Base-by-base conservation (phyloP, 2,888 invertebrate genomes). In the Apeira syringaria region DNA sequence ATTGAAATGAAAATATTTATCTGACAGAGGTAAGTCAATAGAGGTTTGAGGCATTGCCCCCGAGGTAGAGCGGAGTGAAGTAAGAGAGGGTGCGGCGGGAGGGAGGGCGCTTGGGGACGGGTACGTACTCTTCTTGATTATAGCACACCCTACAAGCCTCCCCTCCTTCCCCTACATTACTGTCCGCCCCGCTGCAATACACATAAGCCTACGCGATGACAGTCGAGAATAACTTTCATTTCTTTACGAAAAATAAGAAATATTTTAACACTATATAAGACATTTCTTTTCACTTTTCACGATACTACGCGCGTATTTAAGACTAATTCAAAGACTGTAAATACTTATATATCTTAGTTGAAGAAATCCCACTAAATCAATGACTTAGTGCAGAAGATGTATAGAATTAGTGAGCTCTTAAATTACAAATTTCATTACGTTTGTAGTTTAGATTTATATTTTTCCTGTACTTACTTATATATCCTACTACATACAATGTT, bases 51-150 rank as follows among this genome's bases (percentile, higher is more conserved):
- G 84, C 84, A 83, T 84, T 82, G 81, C 85, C 86, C 86, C 76
- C 78, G 72, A 77, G 74, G 77, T 13, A 74, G 76, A 13, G 59
- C 56, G 51, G 64, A 35, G 55, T 31, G 36, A 43, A 42, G 41
- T 22, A 5, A 25, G 27, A 32, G 54, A 11, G 36, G 40, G 25
- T 5, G 38, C 24, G 47, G 50, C 55, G 63, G 52, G 70, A 64
- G 61, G 52, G 70, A 64, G 61, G 58, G 74, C 71, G 81, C 77
- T 85, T 76, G 61, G 87, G 89, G 89, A 87, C 86, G 81, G 78
- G 82, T 89, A 90, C 78, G 82, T 89, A 90, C 90, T 90, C 89
- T 88, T 85, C 89, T 90, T 90, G 90, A 90, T 90, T 90, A 90
- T 88, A 77, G 80, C 74, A 71, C 78, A 63, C 78, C 79, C 76